These are phyloP conservation scores for Salmo trutta DNA, from an alignment of 2,797 vertebrate species.

Conservation along the genomic window DNA sequence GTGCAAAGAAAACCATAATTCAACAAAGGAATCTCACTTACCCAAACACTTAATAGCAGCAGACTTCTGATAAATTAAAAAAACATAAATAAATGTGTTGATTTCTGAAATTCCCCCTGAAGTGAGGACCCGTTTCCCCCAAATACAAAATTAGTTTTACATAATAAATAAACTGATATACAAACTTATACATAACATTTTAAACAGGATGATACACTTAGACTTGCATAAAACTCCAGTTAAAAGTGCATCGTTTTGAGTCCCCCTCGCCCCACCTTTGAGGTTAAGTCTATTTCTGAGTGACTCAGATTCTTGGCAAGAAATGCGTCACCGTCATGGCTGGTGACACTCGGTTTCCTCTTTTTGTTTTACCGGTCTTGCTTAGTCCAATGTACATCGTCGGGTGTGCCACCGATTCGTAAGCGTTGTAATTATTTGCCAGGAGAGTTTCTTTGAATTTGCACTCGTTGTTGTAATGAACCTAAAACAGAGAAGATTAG, in stretches of 20 bases:
- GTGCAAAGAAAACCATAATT: slow-evolving; percentile 70
- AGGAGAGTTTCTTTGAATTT: slow-evolving; percentile 95
- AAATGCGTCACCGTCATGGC: slow-evolving; percentile 98
- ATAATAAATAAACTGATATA: slow-evolving; percentile 83
- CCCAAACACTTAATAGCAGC: slow-evolving; percentile 79
- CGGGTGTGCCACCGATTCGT: slow-evolving; percentile 83
- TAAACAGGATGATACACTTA: slow-evolving; percentile 71
- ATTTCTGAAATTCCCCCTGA: slow-evolving; percentile 40
- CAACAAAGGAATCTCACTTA: slow-evolving; percentile 56
- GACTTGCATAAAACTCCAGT: slow-evolving; percentile 76
- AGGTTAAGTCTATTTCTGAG: slow-evolving; percentile 70
- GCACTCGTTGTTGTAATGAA: slow-evolving; percentile 87
- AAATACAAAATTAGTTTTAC: slow-evolving; percentile 67
- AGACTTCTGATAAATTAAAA: slow-evolving; percentile 73
- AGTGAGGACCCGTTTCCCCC: slow-evolving; percentile 40
- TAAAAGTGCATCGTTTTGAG: slow-evolving; percentile 83
- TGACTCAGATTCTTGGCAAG: slow-evolving; percentile 91
- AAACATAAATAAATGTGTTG: slow-evolving; percentile 53
- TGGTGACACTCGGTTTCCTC: slow-evolving; percentile 91
- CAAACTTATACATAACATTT: slow-evolving; percentile 76
- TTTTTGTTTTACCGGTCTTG: slow-evolving; percentile 94
- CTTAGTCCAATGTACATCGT: slow-evolving; percentile 93
- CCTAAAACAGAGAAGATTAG: slow-evolving; percentile 70
- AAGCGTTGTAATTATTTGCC: slow-evolving; percentile 97
- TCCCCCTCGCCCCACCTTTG: slow-evolving; percentile 44